A percentile compares a stretch with the other conserved stretches of the same genome.
Conservation (phyloP, 2,113 vertebrate species). For the Sylvilagus bachmani region DNA sequence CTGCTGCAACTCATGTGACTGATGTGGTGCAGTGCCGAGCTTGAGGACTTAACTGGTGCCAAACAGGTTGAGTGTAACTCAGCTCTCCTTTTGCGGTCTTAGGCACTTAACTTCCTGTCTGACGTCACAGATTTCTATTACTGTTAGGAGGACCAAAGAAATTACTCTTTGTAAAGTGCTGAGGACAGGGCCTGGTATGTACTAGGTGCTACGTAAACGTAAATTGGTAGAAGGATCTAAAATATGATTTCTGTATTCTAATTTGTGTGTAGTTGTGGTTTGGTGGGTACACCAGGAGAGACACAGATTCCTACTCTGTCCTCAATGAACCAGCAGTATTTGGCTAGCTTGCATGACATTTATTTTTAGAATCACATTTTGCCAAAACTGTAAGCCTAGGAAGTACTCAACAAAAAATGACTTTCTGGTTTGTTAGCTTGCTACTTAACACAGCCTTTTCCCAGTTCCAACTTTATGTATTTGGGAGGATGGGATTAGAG, state of each 20-base stretch:
- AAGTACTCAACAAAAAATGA: background rate
- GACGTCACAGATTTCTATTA: background rate
- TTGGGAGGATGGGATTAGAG: background rate
- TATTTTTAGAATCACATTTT: slow-evolving; percentile 17
- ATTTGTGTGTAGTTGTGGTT: background rate
- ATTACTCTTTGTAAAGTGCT: background rate
- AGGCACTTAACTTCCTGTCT: background rate
- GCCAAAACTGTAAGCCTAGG: background rate
- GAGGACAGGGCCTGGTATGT: background rate
- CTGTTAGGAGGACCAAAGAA: background rate
- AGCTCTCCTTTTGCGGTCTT: background rate
- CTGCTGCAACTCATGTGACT: background rate
- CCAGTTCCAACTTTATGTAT: background rate
- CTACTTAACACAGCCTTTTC: background rate
- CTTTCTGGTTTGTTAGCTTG: background rate
- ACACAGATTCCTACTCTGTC: background rate
- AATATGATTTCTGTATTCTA: background rate
- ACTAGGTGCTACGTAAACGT: background rate
- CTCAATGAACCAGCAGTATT: background rate
- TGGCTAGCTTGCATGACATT: background rate
- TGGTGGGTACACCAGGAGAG: background rate
- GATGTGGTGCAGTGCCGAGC: background rate
- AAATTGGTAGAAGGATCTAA: background rate
- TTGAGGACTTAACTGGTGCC: background rate
- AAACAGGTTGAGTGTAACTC: background rate